Base-by-base conservation (phyloP, 2,797 vertebrate genomes). In the Periparus ater region DNA sequence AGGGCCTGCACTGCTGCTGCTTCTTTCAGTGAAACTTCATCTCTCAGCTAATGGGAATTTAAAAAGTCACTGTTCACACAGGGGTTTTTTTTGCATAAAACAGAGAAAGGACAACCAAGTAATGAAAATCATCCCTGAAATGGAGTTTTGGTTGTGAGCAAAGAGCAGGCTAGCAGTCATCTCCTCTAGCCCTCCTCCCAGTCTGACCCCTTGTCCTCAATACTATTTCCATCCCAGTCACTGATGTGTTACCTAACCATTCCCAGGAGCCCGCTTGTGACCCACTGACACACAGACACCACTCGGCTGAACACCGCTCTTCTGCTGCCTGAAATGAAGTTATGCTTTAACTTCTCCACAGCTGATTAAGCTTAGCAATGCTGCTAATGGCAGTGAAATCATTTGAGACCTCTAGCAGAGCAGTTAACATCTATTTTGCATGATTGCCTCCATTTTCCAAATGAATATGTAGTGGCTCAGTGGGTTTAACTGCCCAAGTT, bases 371-470 rank as follows among this genome's bases (percentile, higher is more conserved):
- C 70, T 91, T 84, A 73, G 71, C 79, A 90, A 50, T 50, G 78
- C 62, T 79, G 55, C 71, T 86, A 90, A 91, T 61, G 32, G 63
- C 73, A 85, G 17, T 21, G 38, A 90, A 86, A 84, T 81, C 1
- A 88, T 77, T 38, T 44, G 76, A 96, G 89, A 88, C 63, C 38
- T 91, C 85, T 70, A 78, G 38, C 45, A 84, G 73, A 86, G 70
- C 73, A 90, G 91, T 79, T 93, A 87, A 78, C 65, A 60, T 89
- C 89, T 89, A 60, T 85, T 89, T 91, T 91, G 85, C 91, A 87
- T 87, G 80, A 93, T 71, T 91, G 34, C 61, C 10, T 90, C 55
- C 11, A 38, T 86, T 95, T 95, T 45, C 29, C 1, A 79, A 76
- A 79, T 71, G 58, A 88, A 44, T 88, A 79, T 57, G 36, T 16